Evolutionary conservation across 1,140 invertebrate genomes (phyloP), one percentile per base, ranked within the genome.

Genomic region (Drosophila ercepeae): DNA sequence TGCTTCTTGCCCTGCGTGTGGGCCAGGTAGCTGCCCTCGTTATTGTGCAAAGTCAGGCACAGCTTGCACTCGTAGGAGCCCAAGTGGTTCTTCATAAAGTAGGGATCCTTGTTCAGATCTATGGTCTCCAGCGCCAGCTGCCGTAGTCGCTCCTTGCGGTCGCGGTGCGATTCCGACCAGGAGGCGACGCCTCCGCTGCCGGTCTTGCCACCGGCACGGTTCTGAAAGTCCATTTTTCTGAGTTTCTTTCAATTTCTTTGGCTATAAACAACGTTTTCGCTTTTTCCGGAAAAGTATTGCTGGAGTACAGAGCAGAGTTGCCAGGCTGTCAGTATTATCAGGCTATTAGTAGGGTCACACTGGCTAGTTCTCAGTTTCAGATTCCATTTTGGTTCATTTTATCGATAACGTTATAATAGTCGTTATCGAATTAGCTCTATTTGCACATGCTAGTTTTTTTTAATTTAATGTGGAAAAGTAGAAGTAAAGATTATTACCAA

Each of bases 1-100:
- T 99, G 99, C 86, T 99, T 99, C 91, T 99, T 99, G n/a, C 99
- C 99, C 92, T 99, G 99, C 0, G 99, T 99, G 88, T 99, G 99
- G 9, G 99, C 99, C 78, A 99, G 93, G 91, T 99, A 99, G 91
- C 98, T 99, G 2, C 99, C 99, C 92, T 99, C 99, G 93, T 99
- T 99, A 88, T 99, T 99, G 91, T 99, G 99, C 9, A 99, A 93
- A 1, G 99, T 99, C 13, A 99, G 92, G 94, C 99, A 99, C 0
- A 99, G 92, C 93, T 99, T 99, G 92, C 99, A 99, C 92, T 99
- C 99, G 93, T 99, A 99, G 1, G 99, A 99, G 0, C 98, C 97
- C 45, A 99, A 93, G 93, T 99, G 98, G 94, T 99, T 99, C 94
- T 98, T 98, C 98, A 99, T 99, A 94, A 99, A 99, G 94, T 99